A percentile compares a stretch with the other conserved stretches of the same genome.
Evolutionary conservation across 2,888 invertebrate species (phyloP).

Genomic region (Tetragonula carbonaria): DNA sequence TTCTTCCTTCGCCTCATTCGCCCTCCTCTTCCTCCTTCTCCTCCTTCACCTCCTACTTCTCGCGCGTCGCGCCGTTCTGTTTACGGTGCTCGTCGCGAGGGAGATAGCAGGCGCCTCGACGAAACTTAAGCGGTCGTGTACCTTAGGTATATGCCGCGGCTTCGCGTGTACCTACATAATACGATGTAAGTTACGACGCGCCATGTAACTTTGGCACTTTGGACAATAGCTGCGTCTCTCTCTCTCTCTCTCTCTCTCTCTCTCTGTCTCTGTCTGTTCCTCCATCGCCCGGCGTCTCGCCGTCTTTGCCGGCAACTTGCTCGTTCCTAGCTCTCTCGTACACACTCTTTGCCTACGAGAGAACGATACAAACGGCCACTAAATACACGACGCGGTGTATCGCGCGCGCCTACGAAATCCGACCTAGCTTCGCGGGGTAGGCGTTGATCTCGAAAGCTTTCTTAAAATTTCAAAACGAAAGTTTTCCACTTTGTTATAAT

Average conservation of each 20-base stretch:
- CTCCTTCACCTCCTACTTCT: slow-evolving; percentile 33
- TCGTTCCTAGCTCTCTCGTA: slow-evolving; percentile 8
- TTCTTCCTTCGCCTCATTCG: slow-evolving; percentile 50
- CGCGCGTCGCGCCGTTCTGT: slow-evolving; percentile 58
- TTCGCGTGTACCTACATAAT: slow-evolving; percentile 77
- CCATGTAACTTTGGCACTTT: slow-evolving; percentile 81
- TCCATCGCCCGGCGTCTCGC: slow-evolving; percentile 18
- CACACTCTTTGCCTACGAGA: slow-evolving; percentile 29
- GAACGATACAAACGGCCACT: slow-evolving; percentile 69
- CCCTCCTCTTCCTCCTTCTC: slow-evolving; percentile 49
- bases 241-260: slow-evolving; percentile 1
- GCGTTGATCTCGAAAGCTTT: background rate
- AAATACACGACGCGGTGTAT: slow-evolving; percentile 67
- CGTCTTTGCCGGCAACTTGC: slow-evolving; percentile 7
- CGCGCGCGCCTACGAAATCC: slow-evolving; percentile 39
- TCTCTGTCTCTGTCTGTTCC: background rate
- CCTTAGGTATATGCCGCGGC: slow-evolving; percentile 69
- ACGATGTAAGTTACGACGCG: slow-evolving; percentile 77
- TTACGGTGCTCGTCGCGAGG: slow-evolving; percentile 71
- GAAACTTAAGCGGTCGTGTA: slow-evolving; percentile 76
- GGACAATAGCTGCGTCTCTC: slow-evolving; percentile 74
- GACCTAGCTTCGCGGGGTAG: slow-evolving; percentile 53
- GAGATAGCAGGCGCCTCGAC: slow-evolving; percentile 71
- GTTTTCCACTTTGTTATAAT: too few species aligned
- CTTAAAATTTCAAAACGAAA: too few species aligned